Evolutionary conservation across 2,113 vertebrate species (phyloP), one percentile per base, ranked within the genome.

Genomic region (Aythya baeri): DNA sequence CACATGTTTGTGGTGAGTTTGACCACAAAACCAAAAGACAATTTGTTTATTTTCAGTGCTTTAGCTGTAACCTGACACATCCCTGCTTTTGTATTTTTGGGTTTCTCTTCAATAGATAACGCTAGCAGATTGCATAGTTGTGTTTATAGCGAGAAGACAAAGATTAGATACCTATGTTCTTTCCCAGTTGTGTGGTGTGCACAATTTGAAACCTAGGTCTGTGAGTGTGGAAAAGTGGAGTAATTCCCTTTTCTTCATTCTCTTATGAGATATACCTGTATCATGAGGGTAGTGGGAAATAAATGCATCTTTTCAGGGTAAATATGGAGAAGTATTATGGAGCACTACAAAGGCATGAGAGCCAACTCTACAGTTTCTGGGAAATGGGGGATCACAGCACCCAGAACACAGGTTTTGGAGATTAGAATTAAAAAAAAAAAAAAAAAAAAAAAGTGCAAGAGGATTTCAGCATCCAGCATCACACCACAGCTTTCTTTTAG

Each of bases 1-100:
- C 7, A 0, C 17, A 12, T 44, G n/a, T 12, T 2, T 2, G 3
- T 17, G 14, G 17, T 3, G 2, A 7, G 0, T 10, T 12, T 36
- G 55, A 70, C 55, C 61, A 16, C 23, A 31, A 81, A 81, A 54
- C 31, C 36, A 50, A n/a, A 72, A 50, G 43, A 86, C 29, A 54
- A 77, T 20, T 70, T n/a, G 8, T 15, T 78, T 65, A 38, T 49
- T 68, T 71, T 63, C 27, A 9, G 7, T n/a, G 66, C 65, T 54
- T 6, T 36, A 17, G 8, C 29, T 84, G 32, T 32, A 52, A 65
- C 65, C 43, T 89, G 55, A 49, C 54, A 16, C 29, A 25, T 57
- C 81, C 78, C 74, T 89, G 32, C n/a, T 50, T 70, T 73, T 46
- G 16, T 46, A 11, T 3, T 59, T 86, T 46, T 10, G 67, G 8